phyloP scores from a whole-genome alignment of 2,888 invertebrate genomes.

The Urechis unicinctus region DNA sequence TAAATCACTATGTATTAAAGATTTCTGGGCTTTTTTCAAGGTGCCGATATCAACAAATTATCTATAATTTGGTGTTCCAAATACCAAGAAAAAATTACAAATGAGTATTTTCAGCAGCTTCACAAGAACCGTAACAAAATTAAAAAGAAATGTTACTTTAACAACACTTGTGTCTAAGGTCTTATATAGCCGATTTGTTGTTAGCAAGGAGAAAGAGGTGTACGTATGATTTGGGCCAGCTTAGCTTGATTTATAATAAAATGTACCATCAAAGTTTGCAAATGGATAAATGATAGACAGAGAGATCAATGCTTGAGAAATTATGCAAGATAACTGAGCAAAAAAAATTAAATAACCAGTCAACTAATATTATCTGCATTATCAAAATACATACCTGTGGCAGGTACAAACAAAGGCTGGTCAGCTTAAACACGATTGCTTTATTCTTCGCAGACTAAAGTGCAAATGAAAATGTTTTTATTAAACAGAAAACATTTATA shows the following conservation, averaged over 20 bases:
- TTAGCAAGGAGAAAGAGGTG: no score
- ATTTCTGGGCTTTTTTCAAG: no score
- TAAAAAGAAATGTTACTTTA: no score
- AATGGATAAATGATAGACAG: background rate
- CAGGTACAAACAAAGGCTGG: constrained; percentile 43
- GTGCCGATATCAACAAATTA: no score
- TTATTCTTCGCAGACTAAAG: constrained; percentile 39
- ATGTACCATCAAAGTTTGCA: background rate
- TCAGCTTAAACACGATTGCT: constrained; percentile 41
- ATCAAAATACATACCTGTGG: constrained; percentile 36
- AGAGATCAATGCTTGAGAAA: background rate
- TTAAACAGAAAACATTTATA: no score
- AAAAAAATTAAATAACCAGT: background rate
- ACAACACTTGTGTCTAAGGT: no score
- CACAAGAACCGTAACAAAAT: no score
- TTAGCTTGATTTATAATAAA: background rate
- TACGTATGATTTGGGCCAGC: background rate
- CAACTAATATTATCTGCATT: background rate
- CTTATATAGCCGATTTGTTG: no score
- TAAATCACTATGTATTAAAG: no score
- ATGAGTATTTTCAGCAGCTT: no score
- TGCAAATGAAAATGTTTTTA: background rate
- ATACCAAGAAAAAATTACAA: no score
- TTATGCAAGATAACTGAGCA: background rate
- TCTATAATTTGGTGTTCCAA: no score